These are phyloP conservation scores for Idaea biselata DNA, from an alignment of 2,888 invertebrate species.

Conservation along the genomic window DNA sequence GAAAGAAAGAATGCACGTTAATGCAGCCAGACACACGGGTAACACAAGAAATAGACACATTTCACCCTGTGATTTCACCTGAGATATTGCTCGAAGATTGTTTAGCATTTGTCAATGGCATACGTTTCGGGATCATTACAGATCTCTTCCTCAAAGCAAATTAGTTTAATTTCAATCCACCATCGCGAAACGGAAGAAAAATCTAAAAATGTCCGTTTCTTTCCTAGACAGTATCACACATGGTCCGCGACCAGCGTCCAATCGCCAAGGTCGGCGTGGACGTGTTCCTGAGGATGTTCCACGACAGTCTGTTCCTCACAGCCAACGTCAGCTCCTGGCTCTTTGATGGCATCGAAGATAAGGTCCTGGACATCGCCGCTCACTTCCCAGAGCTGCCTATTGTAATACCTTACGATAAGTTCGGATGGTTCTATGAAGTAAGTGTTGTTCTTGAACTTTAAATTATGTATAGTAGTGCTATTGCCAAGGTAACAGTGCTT, in stretches of 20 bases:
- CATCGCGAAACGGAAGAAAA: too few species aligned
- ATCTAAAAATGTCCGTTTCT: not conserved
- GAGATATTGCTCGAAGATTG: too few species aligned
- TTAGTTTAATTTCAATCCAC: too few species aligned
- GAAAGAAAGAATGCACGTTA: too few species aligned
- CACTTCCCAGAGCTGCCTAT: slow-evolving; percentile 76
- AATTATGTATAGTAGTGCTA: slow-evolving; percentile 4
- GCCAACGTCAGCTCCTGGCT: slow-evolving; percentile 85
- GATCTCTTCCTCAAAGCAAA: not conserved
- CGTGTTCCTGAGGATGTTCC: slow-evolving; percentile 75
- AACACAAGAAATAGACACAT: too few species aligned
- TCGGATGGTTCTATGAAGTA: slow-evolving; percentile 92
- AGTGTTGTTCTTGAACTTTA: slow-evolving; percentile 48
- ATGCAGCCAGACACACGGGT: too few species aligned
- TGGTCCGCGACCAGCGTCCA: slow-evolving; percentile 69
- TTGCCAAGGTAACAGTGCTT: too few species aligned
- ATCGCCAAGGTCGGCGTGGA: slow-evolving; percentile 69
- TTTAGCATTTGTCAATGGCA: too few species aligned
- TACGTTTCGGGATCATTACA: too few species aligned
- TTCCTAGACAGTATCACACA: slow-evolving; percentile 83
- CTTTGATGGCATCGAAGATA: slow-evolving; percentile 91
- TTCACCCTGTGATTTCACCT: too few species aligned
- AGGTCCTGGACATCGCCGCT: slow-evolving; percentile 80
- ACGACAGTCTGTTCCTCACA: slow-evolving; percentile 78
- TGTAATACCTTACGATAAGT: slow-evolving; percentile 85